Percentiles rank a stretch among this genome's conserved stretches.
These are phyloP conservation scores for Reticulitermes lucifugus DNA, from an alignment of 2,888 invertebrate species.

Conservation along the genomic window DNA sequence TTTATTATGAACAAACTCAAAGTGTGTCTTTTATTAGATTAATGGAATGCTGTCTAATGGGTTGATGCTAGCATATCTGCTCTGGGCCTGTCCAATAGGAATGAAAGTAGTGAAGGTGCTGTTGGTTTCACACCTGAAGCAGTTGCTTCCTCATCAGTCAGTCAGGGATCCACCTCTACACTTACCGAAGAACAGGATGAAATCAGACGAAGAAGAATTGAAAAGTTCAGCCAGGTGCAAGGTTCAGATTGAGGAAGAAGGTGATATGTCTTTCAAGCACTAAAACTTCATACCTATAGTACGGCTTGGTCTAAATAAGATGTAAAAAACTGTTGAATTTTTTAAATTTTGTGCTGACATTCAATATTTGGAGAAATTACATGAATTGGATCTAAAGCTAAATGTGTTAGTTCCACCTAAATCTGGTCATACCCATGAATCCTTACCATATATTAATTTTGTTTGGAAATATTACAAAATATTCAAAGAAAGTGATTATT, in stretches of 20 bases:
- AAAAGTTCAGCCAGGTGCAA: constrained; percentile 71
- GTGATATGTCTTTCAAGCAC: background rate
- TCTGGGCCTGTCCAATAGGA: background rate
- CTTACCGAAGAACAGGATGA: constrained; percentile 72
- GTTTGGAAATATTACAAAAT: background rate
- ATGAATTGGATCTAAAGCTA: background rate
- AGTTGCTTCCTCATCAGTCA: constrained; percentile 48
- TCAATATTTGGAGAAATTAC: background rate
- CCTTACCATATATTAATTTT: background rate
- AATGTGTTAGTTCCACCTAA: background rate
- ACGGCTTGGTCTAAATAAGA: background rate
- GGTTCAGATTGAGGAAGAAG: background rate
- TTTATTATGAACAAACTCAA: too few species aligned
- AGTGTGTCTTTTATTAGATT: too few species aligned
- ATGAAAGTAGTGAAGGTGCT: constrained; percentile 26
- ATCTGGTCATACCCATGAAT: background rate
- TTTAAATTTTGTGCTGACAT: background rate
- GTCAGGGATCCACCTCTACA: constrained; percentile 61
- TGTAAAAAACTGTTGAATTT: background rate
- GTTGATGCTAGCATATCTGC: background rate
- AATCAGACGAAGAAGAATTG: constrained; percentile 79
- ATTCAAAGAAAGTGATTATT: background rate
- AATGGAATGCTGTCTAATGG: background rate
- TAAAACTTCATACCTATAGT: background rate
- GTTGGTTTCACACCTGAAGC: constrained; percentile 7